Base-by-base conservation (phyloP, 2,113 vertebrate genomes). In the Caracal caracal region DNA sequence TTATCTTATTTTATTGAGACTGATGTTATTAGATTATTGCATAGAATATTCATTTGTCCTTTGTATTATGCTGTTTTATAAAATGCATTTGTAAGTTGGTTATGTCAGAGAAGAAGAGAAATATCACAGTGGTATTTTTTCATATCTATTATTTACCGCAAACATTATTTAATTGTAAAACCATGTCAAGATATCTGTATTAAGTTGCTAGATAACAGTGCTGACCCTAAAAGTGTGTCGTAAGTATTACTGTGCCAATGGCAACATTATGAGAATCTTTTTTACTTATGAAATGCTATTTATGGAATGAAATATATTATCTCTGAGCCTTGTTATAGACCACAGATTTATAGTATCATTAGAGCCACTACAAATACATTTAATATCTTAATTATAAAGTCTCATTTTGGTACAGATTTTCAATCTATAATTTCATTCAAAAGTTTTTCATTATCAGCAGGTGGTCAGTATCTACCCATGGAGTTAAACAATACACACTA, bases 21-120 rank as follows among this genome's bases (percentile, higher is more conserved):
- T 80, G 16, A 33, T 53, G 9, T 47, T 78, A 93, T 37, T 79
- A 79, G 66, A 79, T 94, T 83, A 82, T 59, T 76, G 53, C 0
- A 10, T 51, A 61, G 53, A 43, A 51, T 83, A 75, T 78, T 93
- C 4, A 61, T 68, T 79, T 92, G 3, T 83, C 30, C 20, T 79
- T 87, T 71, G 28, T 53, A 37, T 83, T 86, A 59, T 17, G 17
- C 1, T 76, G 22, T 88, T 88, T 88, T 84, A 84, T 56, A 85
- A 94, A 96, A 79, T 93, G 22, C 22, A 91, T 63, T 91, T 93
- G 22, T 66, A 87, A 87, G 92, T 47, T 92, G 22, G 3, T 61
- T 19, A 49, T 81, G 20, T 88, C 43, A 91, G 2, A n/a, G 30
- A 88, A 88, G 9, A 84, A 89, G 15, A 28, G n/a, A 88, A 73